These are phyloP conservation scores for Leptodactylus fuscus DNA, from an alignment of 2,113 vertebrate genomes.

Conservation along the genomic window DNA sequence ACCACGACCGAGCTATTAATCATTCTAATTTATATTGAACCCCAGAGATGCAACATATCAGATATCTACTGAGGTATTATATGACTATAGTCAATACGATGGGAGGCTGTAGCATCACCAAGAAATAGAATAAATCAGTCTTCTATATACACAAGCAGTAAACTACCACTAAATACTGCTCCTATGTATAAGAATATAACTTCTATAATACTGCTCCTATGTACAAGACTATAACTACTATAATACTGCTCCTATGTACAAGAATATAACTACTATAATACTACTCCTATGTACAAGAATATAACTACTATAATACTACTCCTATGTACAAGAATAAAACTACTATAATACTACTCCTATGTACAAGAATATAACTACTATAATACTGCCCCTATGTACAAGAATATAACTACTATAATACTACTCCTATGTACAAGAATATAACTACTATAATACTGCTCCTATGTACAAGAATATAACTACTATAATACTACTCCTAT, in stretches of 20 bases:
- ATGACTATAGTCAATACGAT: neutral
- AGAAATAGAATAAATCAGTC: too few species aligned
- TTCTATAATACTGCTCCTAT: too few species aligned
- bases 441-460: constrained; percentile 9
- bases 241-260: neutral
- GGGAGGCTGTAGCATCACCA: neutral
- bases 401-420: constrained; percentile 1
- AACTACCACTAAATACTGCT: too few species aligned
- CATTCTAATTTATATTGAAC: constrained; percentile 39
- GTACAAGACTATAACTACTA: too few species aligned
- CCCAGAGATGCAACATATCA: neutral
- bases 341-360: neutral
- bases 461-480: constrained; percentile 13
- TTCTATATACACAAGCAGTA: too few species aligned
- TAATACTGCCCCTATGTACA: neutral
- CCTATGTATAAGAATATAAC: too few species aligned
- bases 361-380: constrained; percentile 3
- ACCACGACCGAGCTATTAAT: constrained; percentile 42
- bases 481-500: neutral
- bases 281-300: neutral
- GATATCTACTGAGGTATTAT: neutral
- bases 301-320: neutral
- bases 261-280: neutral
- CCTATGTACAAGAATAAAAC: neutral
- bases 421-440: neutral